Percentiles rank a stretch among this genome's conserved stretches.
Evolutionary conservation across 2,113 vertebrate species (phyloP).

Genomic region (Tricholaema leucomelas): DNA sequence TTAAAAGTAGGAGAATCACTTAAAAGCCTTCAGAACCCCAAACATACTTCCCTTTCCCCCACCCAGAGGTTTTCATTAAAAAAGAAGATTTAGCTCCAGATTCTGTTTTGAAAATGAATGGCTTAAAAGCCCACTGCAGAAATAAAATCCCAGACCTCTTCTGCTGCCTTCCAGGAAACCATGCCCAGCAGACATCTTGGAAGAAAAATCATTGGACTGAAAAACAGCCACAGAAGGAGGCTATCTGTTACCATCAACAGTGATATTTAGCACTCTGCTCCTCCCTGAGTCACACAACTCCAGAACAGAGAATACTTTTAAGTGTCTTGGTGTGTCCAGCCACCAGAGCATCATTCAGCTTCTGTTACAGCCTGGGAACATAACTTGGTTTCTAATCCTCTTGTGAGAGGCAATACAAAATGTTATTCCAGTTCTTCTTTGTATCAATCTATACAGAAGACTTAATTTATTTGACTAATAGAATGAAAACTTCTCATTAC

Average conservation of each 20-base stretch:
- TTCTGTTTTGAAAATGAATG: neutral
- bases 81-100: neutral
- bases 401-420: neutral
- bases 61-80: neutral
- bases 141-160: neutral
- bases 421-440: neutral
- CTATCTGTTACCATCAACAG: neutral
- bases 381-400: neutral
- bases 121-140: neutral
- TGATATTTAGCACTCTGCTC: neutral
- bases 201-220: neutral
- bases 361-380: neutral
- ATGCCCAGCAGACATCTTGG: neutral
- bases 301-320: neutral
- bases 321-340: neutral
- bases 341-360: neutral
- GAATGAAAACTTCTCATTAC: neutral
- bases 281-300: neutral
- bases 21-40: neutral
- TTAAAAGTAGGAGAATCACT: neutral
- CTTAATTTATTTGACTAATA: slow-evolving; percentile 6
- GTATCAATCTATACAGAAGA: neutral
- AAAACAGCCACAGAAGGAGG: neutral
- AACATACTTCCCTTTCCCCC: rapidly evolving
- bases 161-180: neutral